phyloP scores from a whole-genome alignment of 2,888 invertebrate genomes.

The Elysia crispata region DNA sequence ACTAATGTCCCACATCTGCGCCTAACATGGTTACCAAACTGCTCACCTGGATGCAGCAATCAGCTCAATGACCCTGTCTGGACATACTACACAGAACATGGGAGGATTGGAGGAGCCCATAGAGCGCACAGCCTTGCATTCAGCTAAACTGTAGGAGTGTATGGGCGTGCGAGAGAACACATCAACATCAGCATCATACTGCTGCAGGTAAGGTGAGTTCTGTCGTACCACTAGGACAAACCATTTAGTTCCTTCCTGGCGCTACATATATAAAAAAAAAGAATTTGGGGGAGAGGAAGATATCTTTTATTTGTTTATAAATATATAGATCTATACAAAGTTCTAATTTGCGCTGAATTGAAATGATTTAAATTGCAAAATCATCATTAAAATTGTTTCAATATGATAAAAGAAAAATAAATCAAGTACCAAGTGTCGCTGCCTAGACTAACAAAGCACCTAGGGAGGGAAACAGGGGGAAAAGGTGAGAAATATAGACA shows the following conservation, averaged over 20 bases:
- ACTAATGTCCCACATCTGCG: neutral
- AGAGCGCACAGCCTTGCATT: slow-evolving; percentile 47
- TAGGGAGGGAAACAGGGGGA: no score
- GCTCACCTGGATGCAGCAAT: slow-evolving; percentile 47
- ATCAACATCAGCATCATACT: slow-evolving; percentile 51
- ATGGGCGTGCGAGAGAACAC: slow-evolving; percentile 46
- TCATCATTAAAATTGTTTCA: no score
- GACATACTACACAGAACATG: slow-evolving; percentile 46
- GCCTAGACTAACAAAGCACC: no score
- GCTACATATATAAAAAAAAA: no score
- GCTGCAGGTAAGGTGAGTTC: slow-evolving; percentile 49
- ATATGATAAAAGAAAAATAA: no score
- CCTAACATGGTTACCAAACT: no score
- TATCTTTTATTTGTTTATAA: neutral
- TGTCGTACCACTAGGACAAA: slow-evolving; percentile 50
- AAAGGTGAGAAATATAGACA: no score
- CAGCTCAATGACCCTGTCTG: slow-evolving; percentile 50
- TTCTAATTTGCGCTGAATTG: neutral
- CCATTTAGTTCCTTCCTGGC: slow-evolving; percentile 49
- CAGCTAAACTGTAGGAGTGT: slow-evolving; percentile 44
- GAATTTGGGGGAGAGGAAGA: neutral
- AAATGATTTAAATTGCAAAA: no score
- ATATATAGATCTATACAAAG: no score
- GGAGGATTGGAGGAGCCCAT: slow-evolving; percentile 46
- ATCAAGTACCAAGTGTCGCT: no score